Conservation (phyloP, 2,113 vertebrate genomes). For the Xenus cinereus region DNA sequence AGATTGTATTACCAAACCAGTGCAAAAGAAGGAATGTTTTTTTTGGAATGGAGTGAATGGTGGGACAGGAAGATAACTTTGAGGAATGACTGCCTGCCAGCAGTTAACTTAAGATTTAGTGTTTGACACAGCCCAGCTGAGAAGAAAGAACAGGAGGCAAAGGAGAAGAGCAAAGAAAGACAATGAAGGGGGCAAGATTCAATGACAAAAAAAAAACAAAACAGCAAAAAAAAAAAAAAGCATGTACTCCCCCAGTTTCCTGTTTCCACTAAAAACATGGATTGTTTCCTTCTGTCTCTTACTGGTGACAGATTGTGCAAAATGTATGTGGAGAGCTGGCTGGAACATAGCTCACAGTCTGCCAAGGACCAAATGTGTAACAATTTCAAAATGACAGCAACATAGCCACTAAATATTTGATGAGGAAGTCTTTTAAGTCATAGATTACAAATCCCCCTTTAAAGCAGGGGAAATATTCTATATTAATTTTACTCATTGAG, state of each 20-base stretch:
- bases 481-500: not conserved
- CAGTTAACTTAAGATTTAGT: not conserved
- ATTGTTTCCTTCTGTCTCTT: constrained; percentile 55
- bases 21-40: not conserved
- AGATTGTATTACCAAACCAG: not conserved
- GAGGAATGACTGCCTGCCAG: not conserved
- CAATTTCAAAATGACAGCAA: constrained; percentile 46
- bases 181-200: not conserved
- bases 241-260: not conserved
- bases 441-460: not conserved
- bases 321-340: constrained; percentile 53
- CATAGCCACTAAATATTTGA: constrained; percentile 39
- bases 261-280: constrained; percentile 23
- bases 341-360: constrained; percentile 40
- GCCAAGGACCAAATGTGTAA: constrained; percentile 59
- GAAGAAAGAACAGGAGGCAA: not conserved
- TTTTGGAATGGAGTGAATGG: not conserved
- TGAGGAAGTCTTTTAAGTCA: constrained; percentile 16
- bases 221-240: not conserved
- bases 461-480: not conserved
- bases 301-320: constrained; percentile 60
- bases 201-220: not conserved
- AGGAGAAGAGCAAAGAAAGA: not conserved
- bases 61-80: not conserved
- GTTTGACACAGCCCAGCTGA: not conserved